Evolutionary conservation across 2,888 invertebrate species (phyloP).

Genomic region (Hydrotaea diabolus): DNA sequence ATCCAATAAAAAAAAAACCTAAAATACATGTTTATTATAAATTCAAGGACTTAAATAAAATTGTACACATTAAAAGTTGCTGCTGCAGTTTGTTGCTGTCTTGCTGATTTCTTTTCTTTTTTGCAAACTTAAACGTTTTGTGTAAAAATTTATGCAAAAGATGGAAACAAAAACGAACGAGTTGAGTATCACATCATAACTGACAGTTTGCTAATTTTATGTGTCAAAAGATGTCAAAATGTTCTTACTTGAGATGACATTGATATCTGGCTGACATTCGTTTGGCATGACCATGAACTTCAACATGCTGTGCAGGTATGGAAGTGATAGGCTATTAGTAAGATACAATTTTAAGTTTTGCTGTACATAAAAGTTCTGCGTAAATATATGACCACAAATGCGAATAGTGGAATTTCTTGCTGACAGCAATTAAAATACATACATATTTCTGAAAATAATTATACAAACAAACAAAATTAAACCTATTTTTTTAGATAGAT

Average conservation of each 20-base stretch:
- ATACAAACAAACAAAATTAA: too few species aligned
- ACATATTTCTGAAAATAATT: too few species aligned
- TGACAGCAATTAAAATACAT: too few species aligned
- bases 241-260: slow-evolving; percentile 33
- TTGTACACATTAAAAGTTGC: slow-evolving; percentile 53
- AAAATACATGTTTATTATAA: slow-evolving; percentile 46
- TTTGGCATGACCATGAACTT: slow-evolving; percentile 50
- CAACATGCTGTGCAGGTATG: background rate
- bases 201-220: slow-evolving; percentile 66
- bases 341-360: too few species aligned
- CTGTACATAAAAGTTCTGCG: too few species aligned
- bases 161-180: background rate
- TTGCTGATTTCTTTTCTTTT: background rate
- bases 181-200: slow-evolving; percentile 49
- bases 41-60: slow-evolving; percentile 63
- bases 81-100: slow-evolving; percentile 11
- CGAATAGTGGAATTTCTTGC: too few species aligned
- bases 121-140: background rate
- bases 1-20: background rate
- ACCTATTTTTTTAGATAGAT: too few species aligned
- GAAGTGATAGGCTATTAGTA: too few species aligned
- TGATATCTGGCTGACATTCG: slow-evolving; percentile 19
- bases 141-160: slow-evolving; percentile 22
- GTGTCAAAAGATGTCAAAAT: slow-evolving; percentile 65
- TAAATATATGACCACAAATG: too few species aligned